These are phyloP conservation scores for Isurus oxyrinchus DNA, from an alignment of 2,113 vertebrate species.

Conservation along the genomic window DNA sequence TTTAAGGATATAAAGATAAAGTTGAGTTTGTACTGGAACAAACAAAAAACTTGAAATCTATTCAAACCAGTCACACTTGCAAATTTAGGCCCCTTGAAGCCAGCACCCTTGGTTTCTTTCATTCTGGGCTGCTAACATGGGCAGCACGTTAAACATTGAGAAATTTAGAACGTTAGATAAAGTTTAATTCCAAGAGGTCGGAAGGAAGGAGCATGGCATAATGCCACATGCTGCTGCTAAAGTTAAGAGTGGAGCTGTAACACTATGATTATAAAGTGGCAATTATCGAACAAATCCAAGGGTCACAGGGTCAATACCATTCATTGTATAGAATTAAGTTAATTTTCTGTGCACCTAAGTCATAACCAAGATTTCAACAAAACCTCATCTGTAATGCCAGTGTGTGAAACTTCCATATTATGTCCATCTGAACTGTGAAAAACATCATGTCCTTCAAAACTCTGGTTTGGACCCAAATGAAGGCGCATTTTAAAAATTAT, in stretches of 20 bases:
- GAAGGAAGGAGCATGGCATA: neutral
- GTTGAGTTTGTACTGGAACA: neutral
- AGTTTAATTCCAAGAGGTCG: neutral
- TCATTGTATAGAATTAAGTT: neutral
- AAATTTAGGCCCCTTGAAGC: neutral
- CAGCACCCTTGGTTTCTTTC: neutral
- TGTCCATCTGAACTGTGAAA: neutral
- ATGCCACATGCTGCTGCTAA: neutral
- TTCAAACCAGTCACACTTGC: neutral
- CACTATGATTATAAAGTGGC: neutral
- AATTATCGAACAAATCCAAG: neutral
- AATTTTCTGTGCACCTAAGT: neutral
- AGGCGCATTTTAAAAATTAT: neutral
- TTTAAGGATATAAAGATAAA: neutral
- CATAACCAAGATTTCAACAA: neutral
- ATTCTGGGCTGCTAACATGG: neutral
- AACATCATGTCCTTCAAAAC: neutral
- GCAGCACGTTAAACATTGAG: neutral
- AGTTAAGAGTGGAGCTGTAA: neutral
- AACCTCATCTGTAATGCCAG: neutral
- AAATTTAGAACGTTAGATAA: neutral
- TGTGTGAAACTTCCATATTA: neutral
- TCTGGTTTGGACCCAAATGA: neutral
- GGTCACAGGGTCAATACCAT: neutral
- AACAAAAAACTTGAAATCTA: neutral